Evolutionary conservation across 2,797 vertebrate genomes (phyloP), one percentile per base, ranked within the genome.

Genomic region (Gallinago solitaria): DNA sequence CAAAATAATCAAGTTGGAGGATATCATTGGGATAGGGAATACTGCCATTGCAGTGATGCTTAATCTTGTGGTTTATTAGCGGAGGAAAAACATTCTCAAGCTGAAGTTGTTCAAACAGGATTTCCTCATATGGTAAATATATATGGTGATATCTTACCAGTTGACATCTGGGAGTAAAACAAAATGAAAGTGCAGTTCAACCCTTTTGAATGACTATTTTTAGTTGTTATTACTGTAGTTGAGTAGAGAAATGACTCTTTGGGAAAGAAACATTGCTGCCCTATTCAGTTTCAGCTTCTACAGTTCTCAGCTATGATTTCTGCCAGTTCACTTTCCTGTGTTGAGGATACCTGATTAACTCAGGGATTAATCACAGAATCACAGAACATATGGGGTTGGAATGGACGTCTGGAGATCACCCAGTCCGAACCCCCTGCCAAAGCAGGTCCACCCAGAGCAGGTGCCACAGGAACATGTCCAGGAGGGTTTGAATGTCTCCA

Each of bases 111-210:
- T 87, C 75, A 61, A 53, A 67, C 37, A 59, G 81, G 88, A 68
- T 93, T 79, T 84, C 92, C 81, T 90, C 76, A 16, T 78, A 51
- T 76, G 87, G 83, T 75, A 65, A 87, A 78, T 82, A 9, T 43
- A 30, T 85, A 39, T 48, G 48, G 54, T 61, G 53, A 17, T 67
- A 33, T 8, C 75, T 86, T 16, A 9, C 60, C 51, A 24, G 27
- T 19, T 83, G 23, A 39, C 87, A 85, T 85, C 78, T 76, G 76
- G 87, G 80, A 76, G 61, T 90, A 69, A 80, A 94, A 12, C 37
- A 83, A 65, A 92, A 60, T 57, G 79, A 83, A 95, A 94, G 33
- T 91, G 73, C 80, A 63, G 43, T 89, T 93, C 86, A 92, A 30
- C 37, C 81, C 48, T 91, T 76, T 56, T 73, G 57, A 86, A 24